Base-by-base conservation (phyloP, 2,797 vertebrate species). In the Pipistrellus pygmaeus region DNA sequence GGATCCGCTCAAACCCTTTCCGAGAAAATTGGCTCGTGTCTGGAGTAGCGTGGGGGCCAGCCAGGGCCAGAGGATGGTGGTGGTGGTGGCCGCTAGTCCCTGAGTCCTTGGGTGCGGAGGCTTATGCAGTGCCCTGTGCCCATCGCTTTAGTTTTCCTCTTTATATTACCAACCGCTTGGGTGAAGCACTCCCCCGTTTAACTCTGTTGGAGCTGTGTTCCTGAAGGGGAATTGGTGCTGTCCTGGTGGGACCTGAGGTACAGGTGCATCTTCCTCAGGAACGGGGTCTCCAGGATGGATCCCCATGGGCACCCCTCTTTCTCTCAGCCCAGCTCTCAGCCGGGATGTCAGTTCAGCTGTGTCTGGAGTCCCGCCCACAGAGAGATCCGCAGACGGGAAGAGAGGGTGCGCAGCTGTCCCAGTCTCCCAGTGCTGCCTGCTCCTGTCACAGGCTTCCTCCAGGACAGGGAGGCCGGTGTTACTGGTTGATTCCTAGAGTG, bases 71-170 rank as follows among this genome's bases (percentile, higher is more conserved):
- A 6, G 27, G 60, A 20, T 1, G 44, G 3, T 10, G n/a, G 6
- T 38, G 38, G 13, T 32, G 48, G 13, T 44, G 73, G 30, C 9
- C 9, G 5, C 25, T 46, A 11, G 64, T n/a, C 3, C 23, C 57
- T 25, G 3, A 76, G 27, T 18, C 23, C 81, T 64, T 2, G 4
- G 51, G 0, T 25, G 25, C 41, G 35, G 30, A 5, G 14, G 25
- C n/a, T 62, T 41, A 1, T 4, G 4, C 20, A 15, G 57, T 38
- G 12, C 21, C 76, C 76, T n/a, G 23, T 20, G 21, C 86, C 32
- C 75, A 32, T 80, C 6, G 6, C 82, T 57, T 78, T 77, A 82
- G n/a, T 73, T 85, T 93, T 92, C n/a, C 44, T 93, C 30, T 95
- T 83, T 38, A 4, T 75, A 21, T 77, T 76, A 78, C 9, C 75